Percentiles rank a stretch among this genome's conserved stretches.
Evolutionary conservation across 2,797 vertebrate species (phyloP).

Genomic region (Eremophila alpestris): DNA sequence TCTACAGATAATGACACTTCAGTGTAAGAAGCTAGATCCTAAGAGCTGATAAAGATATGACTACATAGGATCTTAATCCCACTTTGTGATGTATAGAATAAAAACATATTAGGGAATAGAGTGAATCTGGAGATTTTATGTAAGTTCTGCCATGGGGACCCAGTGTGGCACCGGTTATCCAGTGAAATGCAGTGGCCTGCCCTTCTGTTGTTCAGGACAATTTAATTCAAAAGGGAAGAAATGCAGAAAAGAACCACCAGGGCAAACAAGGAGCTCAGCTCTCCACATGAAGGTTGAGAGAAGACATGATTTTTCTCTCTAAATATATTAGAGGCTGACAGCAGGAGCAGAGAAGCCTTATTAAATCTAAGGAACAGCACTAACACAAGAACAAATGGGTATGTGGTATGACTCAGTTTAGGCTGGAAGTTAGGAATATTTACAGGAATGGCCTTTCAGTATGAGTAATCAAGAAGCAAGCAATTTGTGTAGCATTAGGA

Average conservation of each 20-base stretch:
- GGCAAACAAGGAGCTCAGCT: not conserved
- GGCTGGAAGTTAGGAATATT: slow-evolving; percentile 28
- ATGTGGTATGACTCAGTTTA: slow-evolving; percentile 11
- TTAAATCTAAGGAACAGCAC: not conserved
- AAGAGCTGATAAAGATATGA: not conserved
- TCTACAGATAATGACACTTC: not conserved
- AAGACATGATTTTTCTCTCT: not conserved
- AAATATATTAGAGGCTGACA: not conserved
- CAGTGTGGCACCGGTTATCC: not conserved
- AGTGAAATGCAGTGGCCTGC: not conserved
- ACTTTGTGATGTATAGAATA: not conserved
- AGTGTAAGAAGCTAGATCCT: not conserved
- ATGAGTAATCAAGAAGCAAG: slow-evolving; percentile 8
- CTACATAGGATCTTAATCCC: not conserved
- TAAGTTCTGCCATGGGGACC: not conserved
- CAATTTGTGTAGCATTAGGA: not conserved
- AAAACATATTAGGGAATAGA: not conserved
- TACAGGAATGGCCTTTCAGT: slow-evolving; percentile 34
- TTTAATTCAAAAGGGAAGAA: not conserved
- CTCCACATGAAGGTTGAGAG: not conserved
- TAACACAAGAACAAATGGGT: not conserved
- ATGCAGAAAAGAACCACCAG: not conserved
- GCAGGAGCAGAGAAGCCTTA: not conserved
- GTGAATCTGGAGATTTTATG: not conserved
- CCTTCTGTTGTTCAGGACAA: not conserved